Evolutionary conservation across 2,888 invertebrate species (phyloP), one percentile per base, ranked within the genome.

Genomic region (Pegoplata infirma): DNA sequence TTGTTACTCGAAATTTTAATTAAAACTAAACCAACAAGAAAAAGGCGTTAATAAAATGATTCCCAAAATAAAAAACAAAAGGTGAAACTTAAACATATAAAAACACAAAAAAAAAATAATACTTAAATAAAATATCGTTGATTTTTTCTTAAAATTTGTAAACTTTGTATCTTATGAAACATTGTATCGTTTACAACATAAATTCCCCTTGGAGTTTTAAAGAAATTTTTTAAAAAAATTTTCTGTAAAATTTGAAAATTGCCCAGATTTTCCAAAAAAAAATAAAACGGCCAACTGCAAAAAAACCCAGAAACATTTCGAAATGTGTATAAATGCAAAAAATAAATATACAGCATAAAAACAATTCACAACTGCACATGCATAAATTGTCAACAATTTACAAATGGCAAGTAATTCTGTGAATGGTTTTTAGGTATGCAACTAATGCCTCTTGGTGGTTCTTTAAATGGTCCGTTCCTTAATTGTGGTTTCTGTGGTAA

Each of bases 391-490:
- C 66, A 78, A 49, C 69, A 74, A 71, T 78, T 78, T 74, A 66
- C 66, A 71, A 78, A 74, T 66, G 78, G 68, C 78, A 78, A 68
- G 69, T 59, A 68, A 68, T 77, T 68, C 63, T 72, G 63, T 69
- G 74, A 64, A 69, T 69, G 74, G 59, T 21, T 68, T 68, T 72
- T 69, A 53, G 74, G 78, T 74, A 71, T 78, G 74, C 69, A 74
- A 66, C 74, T 74, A 71, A 78, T 74, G 78, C 59, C 74, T 78
- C 74, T 69, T 74, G 74, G 78, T 78, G 74, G 74, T 74, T 74
- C 69, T 66, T 66, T 78, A 59, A 69, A 78, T 74, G 74, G 69
- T 71, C 53, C 61, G 66, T 78, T 74, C 66, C 69, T 78, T 78
- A 78, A 78, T 74, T 78, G 74, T 66, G 78, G 69, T 59, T 69